These are phyloP conservation scores for Camarhynchus parvulus DNA, from an alignment of 2,113 vertebrate genomes.

Conservation along the genomic window DNA sequence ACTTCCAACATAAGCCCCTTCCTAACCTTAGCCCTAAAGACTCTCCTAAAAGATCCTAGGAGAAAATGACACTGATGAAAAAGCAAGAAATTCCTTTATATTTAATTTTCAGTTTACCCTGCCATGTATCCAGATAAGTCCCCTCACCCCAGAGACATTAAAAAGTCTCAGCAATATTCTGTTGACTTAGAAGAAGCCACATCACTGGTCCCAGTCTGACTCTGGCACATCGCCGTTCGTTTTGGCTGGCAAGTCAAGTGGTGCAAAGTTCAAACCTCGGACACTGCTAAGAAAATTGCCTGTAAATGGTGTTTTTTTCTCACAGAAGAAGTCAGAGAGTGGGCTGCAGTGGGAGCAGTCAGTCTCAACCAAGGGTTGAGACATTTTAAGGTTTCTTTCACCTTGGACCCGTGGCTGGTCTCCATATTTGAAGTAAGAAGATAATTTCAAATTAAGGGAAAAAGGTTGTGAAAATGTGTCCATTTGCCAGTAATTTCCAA, in stretches of 20 bases:
- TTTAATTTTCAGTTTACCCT: not conserved
- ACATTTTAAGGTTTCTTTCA: not conserved
- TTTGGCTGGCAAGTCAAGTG: not conserved
- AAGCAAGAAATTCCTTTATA: not conserved
- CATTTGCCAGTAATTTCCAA: not conserved
- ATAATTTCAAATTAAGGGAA: not conserved
- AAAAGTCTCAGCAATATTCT: not conserved
- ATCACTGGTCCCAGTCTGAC: not conserved
- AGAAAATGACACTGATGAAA: not conserved
- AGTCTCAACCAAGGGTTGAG: not conserved
- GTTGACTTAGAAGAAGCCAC: not conserved
- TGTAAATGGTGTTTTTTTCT: not conserved
- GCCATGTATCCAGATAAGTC: not conserved
- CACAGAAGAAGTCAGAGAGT: not conserved
- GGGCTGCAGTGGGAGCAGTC: not conserved
- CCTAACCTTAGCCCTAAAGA: not conserved
- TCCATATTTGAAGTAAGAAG: not conserved
- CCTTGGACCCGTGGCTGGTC: not conserved
- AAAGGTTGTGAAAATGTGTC: not conserved
- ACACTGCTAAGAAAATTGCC: not conserved
- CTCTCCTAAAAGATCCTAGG: not conserved
- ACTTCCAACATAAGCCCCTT: not conserved
- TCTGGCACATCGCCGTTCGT: fast-evolving
- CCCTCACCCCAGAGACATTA: not conserved
- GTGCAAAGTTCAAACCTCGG: not conserved